Evolutionary conservation across 2,797 vertebrate species (phyloP).

Genomic region (Neosalanx taihuensis): DNA sequence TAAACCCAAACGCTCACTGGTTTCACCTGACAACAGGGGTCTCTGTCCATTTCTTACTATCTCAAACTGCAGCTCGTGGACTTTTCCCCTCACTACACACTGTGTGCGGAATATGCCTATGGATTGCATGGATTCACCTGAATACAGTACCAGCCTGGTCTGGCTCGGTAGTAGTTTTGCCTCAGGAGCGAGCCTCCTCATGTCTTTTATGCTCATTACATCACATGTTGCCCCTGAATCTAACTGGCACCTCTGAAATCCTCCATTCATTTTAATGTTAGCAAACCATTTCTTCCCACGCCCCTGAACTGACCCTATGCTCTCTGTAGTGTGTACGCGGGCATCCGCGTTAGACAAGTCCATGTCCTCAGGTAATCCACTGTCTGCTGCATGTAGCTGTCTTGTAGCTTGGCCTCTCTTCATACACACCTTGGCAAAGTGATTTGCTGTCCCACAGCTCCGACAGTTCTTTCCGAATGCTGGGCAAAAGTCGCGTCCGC

Average conservation of each 20-base stretch:
- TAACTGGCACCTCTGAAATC: no score
- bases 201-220: constrained; percentile 22
- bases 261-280: constrained; percentile 7
- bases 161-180: constrained; percentile 7
- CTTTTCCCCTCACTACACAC: constrained; percentile 16
- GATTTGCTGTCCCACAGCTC: constrained; percentile 21
- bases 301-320: constrained; percentile 6
- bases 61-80: constrained; percentile 26
- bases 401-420: neutral
- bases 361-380: no score
- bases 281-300: constrained; percentile 20
- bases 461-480: neutral
- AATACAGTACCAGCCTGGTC: constrained; percentile 32
- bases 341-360: no score
- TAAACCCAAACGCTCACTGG: constrained; percentile 20
- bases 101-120: constrained; percentile 20
- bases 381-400: neutral
- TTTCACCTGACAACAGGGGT: constrained; percentile 21
- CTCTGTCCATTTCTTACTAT: constrained; percentile 18
- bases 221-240: constrained; percentile 19
- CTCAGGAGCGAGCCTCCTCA: constrained; percentile 4
- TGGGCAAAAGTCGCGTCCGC: neutral
- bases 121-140: no score
- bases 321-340: constrained; percentile 1
- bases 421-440: constrained; percentile 34